These are phyloP conservation scores for Ctenochaetus hawaiiensis DNA, from an alignment of 2,797 vertebrate genomes.

Conservation along the genomic window DNA sequence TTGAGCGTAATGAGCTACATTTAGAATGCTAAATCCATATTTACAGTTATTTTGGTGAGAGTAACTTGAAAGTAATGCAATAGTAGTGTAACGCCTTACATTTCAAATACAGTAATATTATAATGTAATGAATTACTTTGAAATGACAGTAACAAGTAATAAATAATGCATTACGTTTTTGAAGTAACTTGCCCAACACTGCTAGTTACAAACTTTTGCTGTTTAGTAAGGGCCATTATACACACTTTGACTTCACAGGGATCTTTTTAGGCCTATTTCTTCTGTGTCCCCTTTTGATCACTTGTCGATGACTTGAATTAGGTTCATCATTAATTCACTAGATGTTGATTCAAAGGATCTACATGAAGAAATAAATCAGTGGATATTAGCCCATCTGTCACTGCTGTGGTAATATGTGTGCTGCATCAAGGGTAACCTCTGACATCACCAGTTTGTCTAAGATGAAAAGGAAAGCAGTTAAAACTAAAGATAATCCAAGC, in stretches of 20 bases:
- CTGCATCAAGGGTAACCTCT: slow-evolving; percentile 23
- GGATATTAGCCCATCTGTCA: slow-evolving; percentile 40
- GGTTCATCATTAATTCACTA: slow-evolving; percentile 65
- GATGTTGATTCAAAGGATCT: slow-evolving; percentile 23
- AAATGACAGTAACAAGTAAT: too few species aligned
- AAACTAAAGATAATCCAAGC: not conserved
- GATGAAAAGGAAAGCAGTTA: not conserved
- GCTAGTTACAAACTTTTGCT: slow-evolving; percentile 2
- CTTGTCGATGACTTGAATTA: slow-evolving; percentile 43
- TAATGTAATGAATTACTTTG: too few species aligned
- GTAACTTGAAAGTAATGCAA: too few species aligned
- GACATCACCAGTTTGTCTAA: slow-evolving; percentile 2
- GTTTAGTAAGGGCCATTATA: not conserved
- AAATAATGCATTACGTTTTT: too few species aligned
- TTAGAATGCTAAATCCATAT: too few species aligned
- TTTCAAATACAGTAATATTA: too few species aligned
- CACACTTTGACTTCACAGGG: slow-evolving; percentile 23
- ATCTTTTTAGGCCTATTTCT: slow-evolving; percentile 37
- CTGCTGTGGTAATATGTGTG: slow-evolving; percentile 1
- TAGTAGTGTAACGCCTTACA: too few species aligned
- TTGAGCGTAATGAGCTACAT: too few species aligned
- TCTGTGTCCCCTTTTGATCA: slow-evolving; percentile 60
- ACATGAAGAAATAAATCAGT: slow-evolving; percentile 34
- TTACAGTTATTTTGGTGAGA: too few species aligned
- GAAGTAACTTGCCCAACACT: too few species aligned